Evolutionary conservation across 2,113 vertebrate genomes (phyloP).

Genomic region (Chamaetylas fuelleborni): DNA sequence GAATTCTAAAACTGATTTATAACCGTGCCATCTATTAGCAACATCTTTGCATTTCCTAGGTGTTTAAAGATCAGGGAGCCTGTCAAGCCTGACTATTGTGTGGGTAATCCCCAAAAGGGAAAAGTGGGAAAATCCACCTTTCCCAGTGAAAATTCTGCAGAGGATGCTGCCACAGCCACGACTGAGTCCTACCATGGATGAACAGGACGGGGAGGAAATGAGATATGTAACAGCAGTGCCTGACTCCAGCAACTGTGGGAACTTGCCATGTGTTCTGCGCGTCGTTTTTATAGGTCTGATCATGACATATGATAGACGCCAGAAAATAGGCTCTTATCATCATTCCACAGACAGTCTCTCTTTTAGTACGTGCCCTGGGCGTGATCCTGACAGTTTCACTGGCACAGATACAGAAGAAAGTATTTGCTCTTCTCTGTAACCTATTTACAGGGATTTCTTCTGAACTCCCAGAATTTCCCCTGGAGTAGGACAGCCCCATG

Average conservation of each 20-base stretch:
- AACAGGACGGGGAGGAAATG: not conserved
- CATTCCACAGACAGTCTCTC: not conserved
- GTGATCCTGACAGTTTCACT: conserved; percentile 9
- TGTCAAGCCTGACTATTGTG: not conserved
- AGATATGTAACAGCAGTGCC: not conserved
- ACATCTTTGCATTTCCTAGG: not conserved
- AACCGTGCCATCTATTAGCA: not conserved
- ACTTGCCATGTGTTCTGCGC: not conserved
- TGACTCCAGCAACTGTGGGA: conserved; percentile 1
- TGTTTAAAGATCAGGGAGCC: not conserved
- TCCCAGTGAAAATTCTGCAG: not conserved
- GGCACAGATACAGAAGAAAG: not conserved
- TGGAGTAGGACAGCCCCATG: conserved; percentile 27
- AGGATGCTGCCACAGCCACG: not conserved
- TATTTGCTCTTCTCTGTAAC: conserved; percentile 32
- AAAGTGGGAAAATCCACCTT: not conserved
- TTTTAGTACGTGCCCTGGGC: conserved; percentile 1
- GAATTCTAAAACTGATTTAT: not conserved
- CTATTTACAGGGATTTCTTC: conserved; percentile 46
- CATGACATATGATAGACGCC: conserved; percentile 17
- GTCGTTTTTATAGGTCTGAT: not conserved
- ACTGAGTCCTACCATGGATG: not conserved
- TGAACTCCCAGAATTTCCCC: conserved; percentile 40
- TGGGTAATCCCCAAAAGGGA: not conserved
- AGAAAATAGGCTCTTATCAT: conserved; percentile 37